phyloP scores from a whole-genome alignment of 1,140 invertebrate species.

The Caenorhabditis tropicalis region DNA sequence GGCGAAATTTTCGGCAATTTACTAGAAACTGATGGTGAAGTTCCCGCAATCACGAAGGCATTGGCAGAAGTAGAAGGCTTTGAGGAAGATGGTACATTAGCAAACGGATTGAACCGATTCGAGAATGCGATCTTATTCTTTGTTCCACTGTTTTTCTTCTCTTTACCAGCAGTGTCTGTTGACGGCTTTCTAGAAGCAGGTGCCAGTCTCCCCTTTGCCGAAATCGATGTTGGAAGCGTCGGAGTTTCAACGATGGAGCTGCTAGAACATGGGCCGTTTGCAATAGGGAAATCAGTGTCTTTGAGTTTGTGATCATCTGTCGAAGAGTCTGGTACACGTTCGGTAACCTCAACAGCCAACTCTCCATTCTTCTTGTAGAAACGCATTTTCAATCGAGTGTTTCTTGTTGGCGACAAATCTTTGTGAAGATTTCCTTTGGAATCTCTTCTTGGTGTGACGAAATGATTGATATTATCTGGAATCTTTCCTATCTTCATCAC shows the following conservation, averaged over 20 bases:
- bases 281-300: background rate
- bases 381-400: background rate
- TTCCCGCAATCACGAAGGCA: too few relatives aligned
- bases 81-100: background rate
- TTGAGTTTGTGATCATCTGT: background rate
- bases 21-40: too few relatives aligned
- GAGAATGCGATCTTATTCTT: background rate
- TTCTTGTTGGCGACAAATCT: background rate
- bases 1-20: too few relatives aligned
- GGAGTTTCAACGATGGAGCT: background rate
- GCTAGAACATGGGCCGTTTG: background rate
- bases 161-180: background rate
- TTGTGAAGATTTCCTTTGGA: background rate
- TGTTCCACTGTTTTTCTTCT: background rate
- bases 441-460: conserved; percentile 16
- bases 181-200: background rate
- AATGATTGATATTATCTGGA: conserved; percentile 24
- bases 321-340: background rate
- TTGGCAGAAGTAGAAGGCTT: background rate
- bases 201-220: background rate
- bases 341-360: background rate
- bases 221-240: background rate
- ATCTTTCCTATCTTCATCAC: conserved; percentile 14
- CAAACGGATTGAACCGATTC: conserved; percentile 1
- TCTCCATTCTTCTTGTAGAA: background rate